phyloP scores from a whole-genome alignment of 1,140 invertebrate species.

The Drosophila pruinosa region DNA sequence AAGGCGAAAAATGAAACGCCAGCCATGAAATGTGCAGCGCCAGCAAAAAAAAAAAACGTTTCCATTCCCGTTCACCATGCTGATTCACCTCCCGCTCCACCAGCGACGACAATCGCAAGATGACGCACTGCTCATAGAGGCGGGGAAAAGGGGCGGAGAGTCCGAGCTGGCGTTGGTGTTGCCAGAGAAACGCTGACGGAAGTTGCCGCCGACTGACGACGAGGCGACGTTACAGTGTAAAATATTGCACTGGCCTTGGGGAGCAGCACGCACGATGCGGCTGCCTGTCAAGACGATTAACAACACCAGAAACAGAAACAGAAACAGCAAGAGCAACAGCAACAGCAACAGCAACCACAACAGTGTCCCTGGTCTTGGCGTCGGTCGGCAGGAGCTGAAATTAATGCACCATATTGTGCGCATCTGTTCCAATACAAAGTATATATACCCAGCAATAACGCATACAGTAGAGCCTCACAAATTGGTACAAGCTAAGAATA shows the following conservation, averaged over 20 bases:
- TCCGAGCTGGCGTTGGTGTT: constrained; percentile 13
- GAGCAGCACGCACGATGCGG: constrained; percentile 69
- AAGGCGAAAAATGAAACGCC: constrained; percentile 50
- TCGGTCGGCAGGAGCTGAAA: constrained; percentile 59
- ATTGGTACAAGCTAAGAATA: not conserved
- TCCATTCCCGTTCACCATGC: constrained; percentile 16
- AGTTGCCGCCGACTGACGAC: constrained; percentile 52
- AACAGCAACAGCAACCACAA: constrained; percentile 38
- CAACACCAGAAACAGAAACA: constrained; percentile 40
- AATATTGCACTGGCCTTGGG: constrained; percentile 77
- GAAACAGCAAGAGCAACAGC: constrained; percentile 15
- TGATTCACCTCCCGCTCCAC: not conserved
- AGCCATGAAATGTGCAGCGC: constrained; percentile 54
- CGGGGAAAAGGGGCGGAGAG: not conserved
- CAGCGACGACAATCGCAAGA: not conserved
- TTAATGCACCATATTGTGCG: constrained; percentile 73
- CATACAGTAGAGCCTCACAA: not conserved
- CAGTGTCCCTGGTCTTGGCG: constrained; percentile 54
- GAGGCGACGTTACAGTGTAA: constrained; percentile 55
- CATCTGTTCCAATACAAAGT: constrained; percentile 52
- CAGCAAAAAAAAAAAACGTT: constrained; percentile 43
- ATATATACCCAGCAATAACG: not conserved
- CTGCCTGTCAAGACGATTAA: constrained; percentile 76
- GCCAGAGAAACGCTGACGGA: constrained; percentile 52
- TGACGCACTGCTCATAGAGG: constrained; percentile 10